Evolutionary conservation across 2,113 vertebrate genomes (phyloP).

Genomic region (Rhombomys opimus): DNA sequence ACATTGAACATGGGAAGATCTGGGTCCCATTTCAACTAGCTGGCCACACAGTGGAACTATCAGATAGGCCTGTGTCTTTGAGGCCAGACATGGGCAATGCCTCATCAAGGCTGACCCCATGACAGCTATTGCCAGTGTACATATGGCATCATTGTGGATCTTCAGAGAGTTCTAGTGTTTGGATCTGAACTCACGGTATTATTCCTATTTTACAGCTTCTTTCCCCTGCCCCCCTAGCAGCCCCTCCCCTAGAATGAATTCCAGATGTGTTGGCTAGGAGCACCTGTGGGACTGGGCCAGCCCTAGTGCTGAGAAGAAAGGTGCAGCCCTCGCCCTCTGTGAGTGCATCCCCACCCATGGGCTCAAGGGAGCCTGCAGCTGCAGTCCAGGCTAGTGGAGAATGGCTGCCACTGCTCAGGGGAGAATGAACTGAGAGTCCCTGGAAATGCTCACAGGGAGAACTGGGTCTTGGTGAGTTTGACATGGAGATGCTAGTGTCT

Average conservation of each 20-base stretch:
- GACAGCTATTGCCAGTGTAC: not conserved
- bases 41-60: not conserved
- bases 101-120: not conserved
- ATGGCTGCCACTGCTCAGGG: accelerated
- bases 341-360: not conserved
- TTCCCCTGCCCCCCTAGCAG: accelerated
- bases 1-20: not conserved
- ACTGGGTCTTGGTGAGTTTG: too few relatives aligned
- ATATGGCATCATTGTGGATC: accelerated
- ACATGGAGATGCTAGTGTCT: not conserved
- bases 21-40: not conserved
- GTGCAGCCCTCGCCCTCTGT: accelerated
- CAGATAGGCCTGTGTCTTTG: not conserved
- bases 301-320: not conserved
- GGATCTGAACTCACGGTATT: accelerated
- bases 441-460: accelerated
- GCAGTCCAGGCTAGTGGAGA: not conserved
- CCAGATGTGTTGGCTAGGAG: not conserved
- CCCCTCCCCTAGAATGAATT: not conserved
- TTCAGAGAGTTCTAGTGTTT: not conserved
- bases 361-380: not conserved
- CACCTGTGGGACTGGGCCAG: not conserved
- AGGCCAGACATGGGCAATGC: not conserved
- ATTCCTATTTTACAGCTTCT: accelerated
- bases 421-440: not conserved